These are phyloP conservation scores for Oryzias curvinotus DNA, from an alignment of 2,113 vertebrate species.

Conservation along the genomic window DNA sequence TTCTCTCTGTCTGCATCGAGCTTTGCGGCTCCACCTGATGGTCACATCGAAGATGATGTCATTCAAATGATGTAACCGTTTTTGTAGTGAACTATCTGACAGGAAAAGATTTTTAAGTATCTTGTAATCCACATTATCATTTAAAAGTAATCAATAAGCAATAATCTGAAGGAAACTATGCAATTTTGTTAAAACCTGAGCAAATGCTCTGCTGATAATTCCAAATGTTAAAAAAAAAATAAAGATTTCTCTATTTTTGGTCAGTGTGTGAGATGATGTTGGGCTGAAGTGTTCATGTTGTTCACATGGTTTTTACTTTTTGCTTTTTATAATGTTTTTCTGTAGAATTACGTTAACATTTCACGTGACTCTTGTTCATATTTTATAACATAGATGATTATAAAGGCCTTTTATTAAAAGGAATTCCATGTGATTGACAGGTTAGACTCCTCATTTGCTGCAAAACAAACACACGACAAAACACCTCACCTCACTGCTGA, in stretches of 20 bases:
- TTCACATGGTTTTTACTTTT: conserved; percentile 62
- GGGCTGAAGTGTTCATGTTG: conserved; percentile 38
- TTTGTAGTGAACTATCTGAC: conserved; percentile 46
- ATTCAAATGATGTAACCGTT: conserved; percentile 38
- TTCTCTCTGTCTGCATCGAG: conserved; percentile 36
- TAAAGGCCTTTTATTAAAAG: conserved; percentile 69
- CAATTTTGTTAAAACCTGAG: conserved; percentile 64
- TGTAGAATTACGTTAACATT: conserved; percentile 62
- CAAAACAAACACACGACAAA: conserved; percentile 7
- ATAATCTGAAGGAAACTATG: conserved; percentile 73
- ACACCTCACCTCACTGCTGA: neutral
- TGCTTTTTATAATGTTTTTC: conserved; percentile 67
- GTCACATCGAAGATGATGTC: conserved; percentile 4
- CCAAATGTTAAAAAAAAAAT: conserved; percentile 57
- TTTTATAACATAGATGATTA: conserved; percentile 73
- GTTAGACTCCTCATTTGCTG: conserved; percentile 18
- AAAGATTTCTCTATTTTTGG: conserved; percentile 71
- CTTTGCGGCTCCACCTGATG: conserved; percentile 14
- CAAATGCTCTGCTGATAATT: conserved; percentile 42
- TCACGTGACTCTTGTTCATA: conserved; percentile 64
- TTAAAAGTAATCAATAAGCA: conserved; percentile 58
- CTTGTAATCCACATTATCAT: conserved; percentile 43
- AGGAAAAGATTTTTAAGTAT: conserved; percentile 46
- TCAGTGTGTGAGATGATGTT: conserved; percentile 26
- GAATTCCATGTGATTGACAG: conserved; percentile 34